phyloP scores from a whole-genome alignment of 2,113 vertebrate genomes.

The Pelobates fuscus region DNA sequence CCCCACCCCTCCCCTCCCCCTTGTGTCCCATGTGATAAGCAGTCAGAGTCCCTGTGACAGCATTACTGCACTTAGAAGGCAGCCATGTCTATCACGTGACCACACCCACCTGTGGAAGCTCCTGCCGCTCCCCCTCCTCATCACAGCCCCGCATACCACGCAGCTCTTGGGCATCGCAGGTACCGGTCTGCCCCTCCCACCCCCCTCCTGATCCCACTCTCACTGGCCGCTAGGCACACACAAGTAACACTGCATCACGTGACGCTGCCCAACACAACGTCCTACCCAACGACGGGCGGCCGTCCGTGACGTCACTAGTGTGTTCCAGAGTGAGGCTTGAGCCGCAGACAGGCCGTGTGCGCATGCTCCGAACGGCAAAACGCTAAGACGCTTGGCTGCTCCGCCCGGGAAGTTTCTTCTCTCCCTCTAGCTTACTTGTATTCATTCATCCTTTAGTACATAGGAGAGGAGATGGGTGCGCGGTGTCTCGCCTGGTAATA shows the following conservation, averaged over 20 bases:
- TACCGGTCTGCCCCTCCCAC: no score
- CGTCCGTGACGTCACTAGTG: background rate
- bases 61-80: no score
- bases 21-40: no score
- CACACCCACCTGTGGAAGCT: background rate
- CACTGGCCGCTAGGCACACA: no score
- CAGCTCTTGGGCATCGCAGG: background rate
- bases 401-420: conserved; percentile 39
- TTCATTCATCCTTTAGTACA: background rate
- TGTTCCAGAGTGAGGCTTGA: conserved; percentile 22
- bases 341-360: no score
- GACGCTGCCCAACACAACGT: background rate
- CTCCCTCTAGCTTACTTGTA: background rate
- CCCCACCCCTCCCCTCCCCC: no score
- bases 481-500: background rate
- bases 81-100: no score
- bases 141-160: background rate
- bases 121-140: background rate
- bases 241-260: no score
- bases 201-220: no score
- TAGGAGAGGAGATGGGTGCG: background rate
- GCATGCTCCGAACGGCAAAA: no score
- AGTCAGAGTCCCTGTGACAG: no score
- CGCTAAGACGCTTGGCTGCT: conserved; percentile 29
- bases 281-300: background rate